Conservation (phyloP, 2,113 vertebrate species). For the Atlantisia rogersi region DNA sequence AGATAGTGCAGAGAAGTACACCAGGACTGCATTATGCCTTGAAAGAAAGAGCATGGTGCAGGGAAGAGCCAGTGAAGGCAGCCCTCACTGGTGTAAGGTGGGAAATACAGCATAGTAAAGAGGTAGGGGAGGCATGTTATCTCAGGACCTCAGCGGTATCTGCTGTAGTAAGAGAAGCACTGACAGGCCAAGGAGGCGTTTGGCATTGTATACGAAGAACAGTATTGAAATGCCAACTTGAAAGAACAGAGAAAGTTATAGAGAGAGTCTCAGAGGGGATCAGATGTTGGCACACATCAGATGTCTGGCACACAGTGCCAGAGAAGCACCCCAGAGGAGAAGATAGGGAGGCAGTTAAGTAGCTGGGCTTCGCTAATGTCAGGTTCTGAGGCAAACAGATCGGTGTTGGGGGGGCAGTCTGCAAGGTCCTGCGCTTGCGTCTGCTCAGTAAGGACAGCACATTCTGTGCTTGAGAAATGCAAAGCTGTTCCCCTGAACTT, state of each 20-base stretch:
- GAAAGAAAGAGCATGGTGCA: neutral
- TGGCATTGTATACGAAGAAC: neutral
- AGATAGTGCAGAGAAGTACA: neutral
- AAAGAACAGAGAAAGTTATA: neutral
- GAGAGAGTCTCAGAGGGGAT: neutral
- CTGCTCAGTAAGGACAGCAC: neutral
- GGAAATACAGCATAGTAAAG: neutral
- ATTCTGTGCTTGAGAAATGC: neutral
- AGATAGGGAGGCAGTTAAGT: neutral
- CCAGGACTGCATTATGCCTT: neutral
- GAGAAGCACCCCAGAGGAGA: neutral
- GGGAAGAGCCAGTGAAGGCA: neutral
- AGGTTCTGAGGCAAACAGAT: neutral
- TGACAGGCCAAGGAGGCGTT: neutral
- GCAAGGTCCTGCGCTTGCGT: neutral
- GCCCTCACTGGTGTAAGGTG: rapidly evolving
- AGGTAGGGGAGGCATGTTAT: neutral
- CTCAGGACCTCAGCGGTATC: neutral
- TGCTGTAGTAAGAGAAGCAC: neutral
- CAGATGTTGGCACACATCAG: neutral
- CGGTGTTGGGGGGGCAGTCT: neutral
- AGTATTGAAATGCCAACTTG: neutral
- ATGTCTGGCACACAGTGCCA: neutral
- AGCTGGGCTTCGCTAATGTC: neutral
- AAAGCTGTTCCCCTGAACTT: neutral